A percentile compares a stretch with the other conserved stretches of the same genome.
Conservation (phyloP, 2,113 vertebrate species). For the Pogonocichla stellata region DNA sequence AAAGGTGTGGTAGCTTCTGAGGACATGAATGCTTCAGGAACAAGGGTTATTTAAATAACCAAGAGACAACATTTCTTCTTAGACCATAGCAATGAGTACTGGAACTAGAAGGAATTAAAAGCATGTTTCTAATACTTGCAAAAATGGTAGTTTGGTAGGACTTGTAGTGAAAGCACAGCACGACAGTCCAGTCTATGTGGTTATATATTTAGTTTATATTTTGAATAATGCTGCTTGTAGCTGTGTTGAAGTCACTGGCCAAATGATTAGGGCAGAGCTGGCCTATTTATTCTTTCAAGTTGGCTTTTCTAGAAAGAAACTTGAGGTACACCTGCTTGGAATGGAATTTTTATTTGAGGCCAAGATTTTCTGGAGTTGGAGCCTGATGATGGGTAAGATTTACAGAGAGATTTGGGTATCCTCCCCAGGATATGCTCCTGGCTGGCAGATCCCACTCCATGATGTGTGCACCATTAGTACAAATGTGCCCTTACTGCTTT, state of each 20-base stretch:
- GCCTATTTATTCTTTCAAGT: neutral
- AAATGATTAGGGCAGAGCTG: neutral
- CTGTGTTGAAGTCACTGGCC: neutral
- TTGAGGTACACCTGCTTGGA: neutral
- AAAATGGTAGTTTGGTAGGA: neutral
- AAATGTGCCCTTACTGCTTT: neutral
- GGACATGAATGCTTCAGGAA: neutral
- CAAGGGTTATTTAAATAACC: neutral
- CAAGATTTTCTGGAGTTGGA: neutral
- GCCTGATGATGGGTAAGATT: neutral
- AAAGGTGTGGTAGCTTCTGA: constrained; percentile 29
- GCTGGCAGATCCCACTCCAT: neutral
- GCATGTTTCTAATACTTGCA: neutral
- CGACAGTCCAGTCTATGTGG: neutral
- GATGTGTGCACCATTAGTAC: neutral
- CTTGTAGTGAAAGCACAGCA: neutral
- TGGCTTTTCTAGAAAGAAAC: neutral
- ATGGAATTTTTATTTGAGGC: neutral
- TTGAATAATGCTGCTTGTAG: neutral
- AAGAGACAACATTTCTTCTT: neutral
- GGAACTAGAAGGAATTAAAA: neutral
- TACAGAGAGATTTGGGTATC: neutral
- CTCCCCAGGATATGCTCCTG: neutral
- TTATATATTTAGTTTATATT: neutral
- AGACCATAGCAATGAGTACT: neutral